Percentiles rank a stretch among this genome's conserved stretches.
Evolutionary conservation across 2,888 invertebrate genomes (phyloP).

Genomic region (Rhyacophila evoluta): DNA sequence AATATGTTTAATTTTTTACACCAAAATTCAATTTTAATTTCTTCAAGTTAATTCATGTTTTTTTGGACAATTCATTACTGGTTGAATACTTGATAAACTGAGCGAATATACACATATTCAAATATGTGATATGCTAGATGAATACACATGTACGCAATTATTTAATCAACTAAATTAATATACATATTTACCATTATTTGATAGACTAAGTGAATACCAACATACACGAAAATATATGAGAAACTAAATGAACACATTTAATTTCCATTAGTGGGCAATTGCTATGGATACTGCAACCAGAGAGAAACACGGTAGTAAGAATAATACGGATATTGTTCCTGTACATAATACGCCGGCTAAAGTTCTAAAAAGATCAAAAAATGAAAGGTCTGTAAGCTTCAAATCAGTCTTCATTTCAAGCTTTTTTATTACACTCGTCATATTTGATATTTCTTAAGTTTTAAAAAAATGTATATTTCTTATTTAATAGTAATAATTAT

Average conservation of each 20-base stretch:
- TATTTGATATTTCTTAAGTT: constrained; percentile 30
- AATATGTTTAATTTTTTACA: too few relatives aligned
- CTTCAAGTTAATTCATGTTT: too few relatives aligned
- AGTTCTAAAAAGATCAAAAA: constrained; percentile 34
- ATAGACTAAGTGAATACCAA: too few relatives aligned
- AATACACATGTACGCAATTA: too few relatives aligned
- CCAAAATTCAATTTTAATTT: too few relatives aligned
- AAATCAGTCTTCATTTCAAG: constrained; percentile 31
- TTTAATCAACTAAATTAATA: too few relatives aligned
- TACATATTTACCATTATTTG: too few relatives aligned
- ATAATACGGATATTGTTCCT: constrained; percentile 47
- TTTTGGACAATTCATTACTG: too few relatives aligned
- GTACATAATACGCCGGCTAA: constrained; percentile 45
- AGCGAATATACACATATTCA: too few relatives aligned
- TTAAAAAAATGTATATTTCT: background rate
- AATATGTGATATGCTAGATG: too few relatives aligned
- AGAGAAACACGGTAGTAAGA: constrained; percentile 42
- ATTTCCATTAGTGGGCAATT: constrained; percentile 48
- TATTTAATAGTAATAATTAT: background rate
- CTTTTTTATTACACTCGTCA: constrained; percentile 38
- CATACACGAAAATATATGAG: too few relatives aligned
- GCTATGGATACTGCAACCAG: constrained; percentile 50
- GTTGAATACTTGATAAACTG: too few relatives aligned
- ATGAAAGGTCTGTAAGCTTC: constrained; percentile 40
- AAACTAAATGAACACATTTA: constrained; percentile 30